A percentile compares a stretch with the other conserved stretches of the same genome.
Evolutionary conservation across 2,113 vertebrate genomes (phyloP).

Genomic region (Gadus chalcogrammus): DNA sequence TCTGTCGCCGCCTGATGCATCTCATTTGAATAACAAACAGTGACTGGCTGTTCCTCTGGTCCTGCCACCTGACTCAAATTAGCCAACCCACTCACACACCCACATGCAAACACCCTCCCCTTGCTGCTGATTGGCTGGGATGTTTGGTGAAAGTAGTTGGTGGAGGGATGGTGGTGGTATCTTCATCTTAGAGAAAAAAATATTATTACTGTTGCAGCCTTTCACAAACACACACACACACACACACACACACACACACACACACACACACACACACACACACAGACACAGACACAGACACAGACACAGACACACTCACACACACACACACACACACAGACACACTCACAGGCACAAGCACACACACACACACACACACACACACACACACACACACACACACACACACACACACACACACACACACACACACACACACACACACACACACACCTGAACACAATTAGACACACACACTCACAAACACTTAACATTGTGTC

Average conservation of each 20-base stretch:
- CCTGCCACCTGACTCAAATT: neutral
- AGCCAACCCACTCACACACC: neutral
- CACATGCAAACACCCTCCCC: slow-evolving; percentile 8
- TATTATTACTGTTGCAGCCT: slow-evolving; percentile 24
- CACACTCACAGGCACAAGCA: too few species aligned
- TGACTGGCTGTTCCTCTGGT: neutral
- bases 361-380: slow-evolving; percentile 15
- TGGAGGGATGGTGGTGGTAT: neutral
- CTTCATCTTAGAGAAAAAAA: too few species aligned
- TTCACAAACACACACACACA: slow-evolving; percentile 14
- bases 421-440: neutral
- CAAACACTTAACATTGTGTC: neutral
- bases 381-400: slow-evolving; percentile 5
- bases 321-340: too few species aligned
- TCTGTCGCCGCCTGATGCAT: neutral
- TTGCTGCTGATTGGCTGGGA: neutral
- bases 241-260: neutral
- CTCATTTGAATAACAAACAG: neutral
- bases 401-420: slow-evolving; percentile 2
- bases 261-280: neutral
- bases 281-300: neutral
- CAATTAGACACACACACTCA: neutral
- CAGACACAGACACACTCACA: neutral
- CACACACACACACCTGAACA: neutral
- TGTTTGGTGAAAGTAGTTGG: neutral